Base-by-base conservation (phyloP, 92 coral and sea anemone genomes). In the Actinernus sp. region DNA sequence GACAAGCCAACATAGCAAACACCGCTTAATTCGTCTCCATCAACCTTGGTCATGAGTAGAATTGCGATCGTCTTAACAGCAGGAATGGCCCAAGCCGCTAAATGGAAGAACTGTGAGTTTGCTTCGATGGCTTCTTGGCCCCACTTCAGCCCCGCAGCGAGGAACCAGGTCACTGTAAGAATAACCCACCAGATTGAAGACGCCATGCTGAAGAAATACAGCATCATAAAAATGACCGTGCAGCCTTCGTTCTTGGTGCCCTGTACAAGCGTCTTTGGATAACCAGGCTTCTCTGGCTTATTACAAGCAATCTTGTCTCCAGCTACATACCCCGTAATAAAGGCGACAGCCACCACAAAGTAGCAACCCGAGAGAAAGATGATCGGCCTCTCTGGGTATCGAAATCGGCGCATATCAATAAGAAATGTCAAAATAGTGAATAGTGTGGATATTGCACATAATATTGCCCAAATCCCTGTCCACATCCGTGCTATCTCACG, bases 81-180 rank as follows among this genome's bases (percentile, higher is more conserved):
- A 17, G 99, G 99, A 32, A 95, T 91, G 18, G 97, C 99, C 99
- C 99, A 95, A 54, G 99, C 99, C 14, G 97, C 99, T n/a, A 95
- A 79, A 34, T 95, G 99, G 61, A 95, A 95, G 85, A 95, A 95
- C 58, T 95, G 99, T 0, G 99, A 88, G 67, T 95, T 95, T 34
- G 97, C 97, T 64, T 95, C 99, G 31, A 95, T 95, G 2, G 99
- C 99, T 91, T 95, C 99, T 73, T 95, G 99, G 13, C 99, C 99
- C 99, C 99, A 95, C 49, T 95, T 95, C 56, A 95, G 76, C 3
- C 99, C 99, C 9, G 99, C 99, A 24, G 99, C 99, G 10, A 95
- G 74, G 55, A 91, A 95, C 99, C 99, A 95, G 10, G 99, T 95
- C 30, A 95, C 84, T 18, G 99, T 95, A 38, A 95, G 32, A 38